Conservation (phyloP, 37 sponge, comb jelly and placozoan species). For the Haliclona indistincta region DNA sequence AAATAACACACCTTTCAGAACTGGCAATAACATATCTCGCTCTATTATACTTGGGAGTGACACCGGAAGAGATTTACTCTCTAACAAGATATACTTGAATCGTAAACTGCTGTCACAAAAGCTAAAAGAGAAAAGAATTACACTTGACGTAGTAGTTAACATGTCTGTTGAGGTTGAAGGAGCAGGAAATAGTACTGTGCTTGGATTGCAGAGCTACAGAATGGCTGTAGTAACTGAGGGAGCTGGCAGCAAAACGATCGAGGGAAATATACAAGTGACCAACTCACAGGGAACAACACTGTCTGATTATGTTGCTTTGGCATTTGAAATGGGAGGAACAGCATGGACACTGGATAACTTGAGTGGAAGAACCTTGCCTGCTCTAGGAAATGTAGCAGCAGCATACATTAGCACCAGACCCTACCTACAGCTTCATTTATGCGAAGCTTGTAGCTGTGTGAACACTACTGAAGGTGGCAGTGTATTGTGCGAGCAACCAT, state of each 20-base stretch:
- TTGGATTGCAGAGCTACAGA: slow-evolving; percentile 27
- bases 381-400: slow-evolving; percentile 15
- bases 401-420: not conserved
- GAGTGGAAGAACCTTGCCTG: not conserved
- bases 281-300: slow-evolving; percentile 7
- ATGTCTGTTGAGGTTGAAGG: not conserved
- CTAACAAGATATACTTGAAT: slow-evolving; percentile 5
- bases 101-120: not conserved
- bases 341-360: slow-evolving; percentile 18
- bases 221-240: not conserved
- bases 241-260: not conserved
- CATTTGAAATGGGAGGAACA: slow-evolving; percentile 20
- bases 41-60: slow-evolving; percentile 24
- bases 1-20: slow-evolving; percentile 36
- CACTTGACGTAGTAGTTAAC: slow-evolving; percentile 19
- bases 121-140: not conserved
- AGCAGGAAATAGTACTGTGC: not conserved
- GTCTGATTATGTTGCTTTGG: slow-evolving; percentile 43
- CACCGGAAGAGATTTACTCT: slow-evolving; percentile 11
- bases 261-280: not conserved
- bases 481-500: slow-evolving; percentile 5
- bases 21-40: not conserved
- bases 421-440: not conserved
- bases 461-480: slow-evolving; percentile 9
- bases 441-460: slow-evolving; percentile 12